These are phyloP conservation scores for Melanotaenia trifasciata DNA, from an alignment of 2,797 vertebrate genomes.

Conservation along the genomic window DNA sequence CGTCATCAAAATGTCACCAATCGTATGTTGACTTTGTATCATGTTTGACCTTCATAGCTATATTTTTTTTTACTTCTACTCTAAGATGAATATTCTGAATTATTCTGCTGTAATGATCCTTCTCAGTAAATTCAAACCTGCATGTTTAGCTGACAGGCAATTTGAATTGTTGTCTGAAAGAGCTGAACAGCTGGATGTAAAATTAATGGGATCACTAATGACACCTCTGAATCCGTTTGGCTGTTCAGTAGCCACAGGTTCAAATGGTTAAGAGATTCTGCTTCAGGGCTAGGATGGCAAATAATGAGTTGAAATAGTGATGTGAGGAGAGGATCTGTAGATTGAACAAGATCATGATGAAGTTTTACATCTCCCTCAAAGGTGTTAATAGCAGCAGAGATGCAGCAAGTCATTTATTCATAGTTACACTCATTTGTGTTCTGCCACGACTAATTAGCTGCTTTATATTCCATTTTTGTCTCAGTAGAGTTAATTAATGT, in stretches of 20 bases:
- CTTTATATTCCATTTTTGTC: slow-evolving; percentile 59
- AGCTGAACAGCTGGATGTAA: slow-evolving; percentile 27
- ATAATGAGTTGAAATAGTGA: slow-evolving; percentile 1
- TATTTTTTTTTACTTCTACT: background rate
- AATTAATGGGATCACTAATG: slow-evolving; percentile 40
- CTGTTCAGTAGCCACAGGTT: slow-evolving; percentile 24
- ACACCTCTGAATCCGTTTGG: slow-evolving; percentile 36
- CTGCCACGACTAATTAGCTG: slow-evolving; percentile 55
- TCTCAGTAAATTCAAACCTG: slow-evolving; percentile 10
- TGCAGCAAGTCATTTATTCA: slow-evolving; percentile 44
- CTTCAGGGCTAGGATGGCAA: slow-evolving; percentile 23
- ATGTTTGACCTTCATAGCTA: slow-evolving; percentile 19
- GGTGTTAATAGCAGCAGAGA: slow-evolving; percentile 6
- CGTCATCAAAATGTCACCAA: slow-evolving; percentile 50
- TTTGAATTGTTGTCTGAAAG: slow-evolving; percentile 24
- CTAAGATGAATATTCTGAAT: slow-evolving; percentile 2
- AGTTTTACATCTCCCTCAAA: slow-evolving; percentile 20
- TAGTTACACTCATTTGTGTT: slow-evolving; percentile 33
- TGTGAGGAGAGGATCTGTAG: background rate
- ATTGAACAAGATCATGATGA: background rate
- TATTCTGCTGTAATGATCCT: slow-evolving; percentile 20
- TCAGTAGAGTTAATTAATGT: slow-evolving; percentile 47
- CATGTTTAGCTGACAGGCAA: slow-evolving; percentile 32
- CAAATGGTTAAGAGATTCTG: slow-evolving; percentile 43
- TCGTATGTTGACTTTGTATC: slow-evolving; percentile 27